A percentile compares a stretch with the other conserved stretches of the same genome.
Conservation (phyloP, 2,113 vertebrate species). For the Xyliphius kryptos region DNA sequence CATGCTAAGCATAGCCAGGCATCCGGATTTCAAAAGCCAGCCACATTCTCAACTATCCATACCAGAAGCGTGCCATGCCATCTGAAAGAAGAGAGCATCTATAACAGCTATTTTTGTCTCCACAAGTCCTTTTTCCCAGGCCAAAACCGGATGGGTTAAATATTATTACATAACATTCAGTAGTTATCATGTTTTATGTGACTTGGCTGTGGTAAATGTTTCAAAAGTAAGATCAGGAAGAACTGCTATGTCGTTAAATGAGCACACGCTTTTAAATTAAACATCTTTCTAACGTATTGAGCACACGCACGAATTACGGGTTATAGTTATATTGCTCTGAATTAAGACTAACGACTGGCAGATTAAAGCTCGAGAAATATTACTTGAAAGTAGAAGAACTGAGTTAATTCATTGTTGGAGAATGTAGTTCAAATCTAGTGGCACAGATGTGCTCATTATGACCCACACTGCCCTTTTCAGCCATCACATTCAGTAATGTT, state of each 20-base stretch:
- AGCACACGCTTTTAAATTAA: conserved; percentile 3
- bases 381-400: conserved; percentile 64
- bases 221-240: conserved; percentile 8
- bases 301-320: background rate
- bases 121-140: conserved; percentile 11
- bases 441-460: conserved; percentile 25
- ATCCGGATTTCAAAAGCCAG: conserved; percentile 33
- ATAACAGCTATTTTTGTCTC: conserved; percentile 23
- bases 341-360: background rate
- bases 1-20: conserved; percentile 31
- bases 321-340: background rate
- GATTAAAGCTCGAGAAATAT: conserved; percentile 16
- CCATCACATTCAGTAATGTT: conserved; percentile 52
- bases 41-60: conserved; percentile 34
- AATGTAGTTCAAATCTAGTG: conserved; percentile 32
- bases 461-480: conserved; percentile 3
- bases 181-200: conserved; percentile 8
- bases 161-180: conserved; percentile 6
- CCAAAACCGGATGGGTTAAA: conserved; percentile 9
- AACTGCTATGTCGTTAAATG: conserved; percentile 9
- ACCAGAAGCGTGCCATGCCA: conserved; percentile 30
- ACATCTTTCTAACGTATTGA: conserved; percentile 11
- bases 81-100: conserved; percentile 38
- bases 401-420: conserved; percentile 53
- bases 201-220: background rate